Base-by-base conservation (phyloP, 2,797 vertebrate genomes). In the Chelon labrosus region DNA sequence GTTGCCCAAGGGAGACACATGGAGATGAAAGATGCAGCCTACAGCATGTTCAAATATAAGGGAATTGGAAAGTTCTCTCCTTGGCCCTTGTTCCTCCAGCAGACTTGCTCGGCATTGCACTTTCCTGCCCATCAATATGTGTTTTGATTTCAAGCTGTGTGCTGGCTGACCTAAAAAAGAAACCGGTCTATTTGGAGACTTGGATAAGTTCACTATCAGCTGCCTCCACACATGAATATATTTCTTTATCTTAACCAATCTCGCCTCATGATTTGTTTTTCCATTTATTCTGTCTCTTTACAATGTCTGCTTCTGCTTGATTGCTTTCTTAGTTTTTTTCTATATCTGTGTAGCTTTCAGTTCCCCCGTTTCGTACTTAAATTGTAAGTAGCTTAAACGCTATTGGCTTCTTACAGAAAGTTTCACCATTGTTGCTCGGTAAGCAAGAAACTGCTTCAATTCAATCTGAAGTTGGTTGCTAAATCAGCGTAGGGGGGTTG, bases 371-470 rank as follows among this genome's bases (percentile, higher is more conserved):
- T 25, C 42, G 57, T 20, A 25, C 74, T 84, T 79, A 64, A 82
- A 82, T 73, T 76, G 69, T 83, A 88, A 90, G 86, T 55, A 88
- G 85, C 86, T 91, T 90, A 89, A 87, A 75, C 65, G 60, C 77
- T 46, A 83, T 77, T 49, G 67, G 71, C 68, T 56, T 76, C 76
- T 66, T 70, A 56, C 57, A 52, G 70, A 79, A 89, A 86, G 71
- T 90, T 86, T 60, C 53, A 25, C 51, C 39, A 1, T 80, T 88
- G 73, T 55, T 83, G 77, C 75, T 35, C 71, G 44, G 84, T 84
- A 88, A 87, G 88, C 85, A 87, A 84, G 66, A 85, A 89, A 80
- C 22, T 0, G 79, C 70, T 75, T 86, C 19, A 13, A 39, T 85
- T 85, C 59, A 73, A 42, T 85, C 73, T 78, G 65, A 83, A 78